Evolutionary conservation across 2,888 invertebrate genomes (phyloP), one percentile per base, ranked within the genome.

Genomic region (Pecten maximus): DNA sequence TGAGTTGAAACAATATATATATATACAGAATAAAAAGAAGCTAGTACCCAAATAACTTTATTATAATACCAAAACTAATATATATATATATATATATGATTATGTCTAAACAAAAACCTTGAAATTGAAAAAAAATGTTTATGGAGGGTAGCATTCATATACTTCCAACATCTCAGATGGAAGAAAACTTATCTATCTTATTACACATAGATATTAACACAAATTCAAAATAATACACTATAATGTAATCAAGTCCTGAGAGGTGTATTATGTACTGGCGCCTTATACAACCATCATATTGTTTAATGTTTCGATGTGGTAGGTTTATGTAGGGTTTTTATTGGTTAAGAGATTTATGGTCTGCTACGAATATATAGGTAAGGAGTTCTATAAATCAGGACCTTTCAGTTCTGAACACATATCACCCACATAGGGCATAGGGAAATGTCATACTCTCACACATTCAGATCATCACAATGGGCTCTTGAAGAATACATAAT

Each of bases 221-320:
- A 35, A 23, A 15, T 74, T 74, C 15, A 8, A 74, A 74, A 74
- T 35, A 35, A 74, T 35, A 74, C 12, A 10, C 35, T 10, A 35
- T 35, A 74, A 35, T 74, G 74, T 12, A 74, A 74, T 10, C 28
- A 74, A 28, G 35, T 35, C 35, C 12, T 23, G 74, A 35, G 28
- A 74, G 6, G 23, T 74, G 35, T 23, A 74, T 74, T 74, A 74
- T 35, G 74, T 8, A 1, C 2, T 74, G 74, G 74, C 74, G 74
- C 74, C 74, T 35, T 12, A 74, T 74, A 74, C 74, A 74, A 74
- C 35, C 23, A 10, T 35, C 74, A 2, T 2, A 74, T 74, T 74
- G 74, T 74, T 74, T 74, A 74, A 74, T 74, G 74, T 74, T 74
- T 74, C 74, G 74, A 74, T 74, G 74, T 74, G 74, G 74, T 74